Base-by-base conservation (phyloP, 1,140 invertebrate genomes). In the Lysiphlebus fabarum region DNA sequence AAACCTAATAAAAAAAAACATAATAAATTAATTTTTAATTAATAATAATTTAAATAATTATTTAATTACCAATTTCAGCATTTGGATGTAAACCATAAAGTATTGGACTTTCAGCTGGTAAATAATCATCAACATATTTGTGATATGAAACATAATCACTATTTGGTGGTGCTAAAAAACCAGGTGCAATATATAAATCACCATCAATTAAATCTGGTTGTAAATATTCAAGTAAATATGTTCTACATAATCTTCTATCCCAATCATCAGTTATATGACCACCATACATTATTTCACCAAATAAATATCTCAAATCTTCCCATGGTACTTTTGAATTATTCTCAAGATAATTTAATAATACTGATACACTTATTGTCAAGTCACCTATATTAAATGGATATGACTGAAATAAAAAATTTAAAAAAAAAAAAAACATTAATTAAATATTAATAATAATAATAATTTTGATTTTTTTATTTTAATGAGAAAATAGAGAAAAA, bases 241-340 rank as follows among this genome's bases (percentile, higher is more conserved):
- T 93, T 45, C 85, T 83, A 71, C 94, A 96, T 1, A 96, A 80
- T 12, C 90, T 78, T 57, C 94, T 80, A 77, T 98, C 94, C 93
- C 94, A 96, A 72, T 97, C 93, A 73, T 97, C 95, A 1, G 94
- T 97, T 66, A 96, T 96, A 72, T 96, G 94, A 1, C 95, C 95
- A 9, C 95, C 94, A 69, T 97, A 97, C 94, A 96, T 96, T 60
- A 96, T 96, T 79, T 97, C 94, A 0, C 94, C 95, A 75, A 96
- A 96, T 4, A 96, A 80, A 74, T 96, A 96, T 6, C 93, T 82
- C 54, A 97, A 79, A 81, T 96, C 93, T 73, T 96, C 93, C 91
- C 92, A 96, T 0, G 93, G 93, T 10, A 96, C 86, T 55, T 87
- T 86, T 12, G 84, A 87, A 74, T 93, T 96, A 48, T 87, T 89